Evolutionary conservation across 2,113 vertebrate genomes (phyloP).

Genomic region (Ahaetulla prasina): DNA sequence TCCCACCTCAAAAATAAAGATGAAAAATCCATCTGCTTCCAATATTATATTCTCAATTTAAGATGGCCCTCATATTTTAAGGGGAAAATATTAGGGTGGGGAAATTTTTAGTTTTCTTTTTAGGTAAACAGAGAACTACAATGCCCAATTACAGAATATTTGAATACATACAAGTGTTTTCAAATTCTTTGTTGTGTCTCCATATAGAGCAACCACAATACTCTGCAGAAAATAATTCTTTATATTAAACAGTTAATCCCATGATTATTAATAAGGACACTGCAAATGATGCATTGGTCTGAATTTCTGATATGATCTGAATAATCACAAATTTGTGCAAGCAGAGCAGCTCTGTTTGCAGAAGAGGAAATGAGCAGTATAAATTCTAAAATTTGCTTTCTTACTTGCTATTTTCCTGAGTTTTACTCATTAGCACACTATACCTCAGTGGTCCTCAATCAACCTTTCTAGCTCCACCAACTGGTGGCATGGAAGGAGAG

Average conservation of each 20-base stretch:
- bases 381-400: neutral
- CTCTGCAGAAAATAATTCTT: neutral
- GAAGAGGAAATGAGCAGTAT: neutral
- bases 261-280: slow-evolving; percentile 11
- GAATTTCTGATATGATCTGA: neutral
- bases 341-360: neutral
- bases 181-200: neutral
- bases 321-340: neutral
- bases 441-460: too few relatives aligned
- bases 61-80: neutral
- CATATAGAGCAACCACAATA: neutral
- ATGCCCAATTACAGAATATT: neutral
- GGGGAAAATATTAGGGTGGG: neutral
- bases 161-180: neutral
- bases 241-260: neutral
- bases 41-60: neutral
- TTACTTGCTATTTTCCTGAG: slow-evolving; percentile 2
- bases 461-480: too few relatives aligned
- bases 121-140: neutral
- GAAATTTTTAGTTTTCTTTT: neutral
- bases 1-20: neutral
- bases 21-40: neutral
- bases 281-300: neutral
- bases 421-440: slow-evolving; percentile 1
- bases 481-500: too few relatives aligned